Conservation (phyloP, 1,140 invertebrate genomes). For the Heterodera carotae region DNA sequence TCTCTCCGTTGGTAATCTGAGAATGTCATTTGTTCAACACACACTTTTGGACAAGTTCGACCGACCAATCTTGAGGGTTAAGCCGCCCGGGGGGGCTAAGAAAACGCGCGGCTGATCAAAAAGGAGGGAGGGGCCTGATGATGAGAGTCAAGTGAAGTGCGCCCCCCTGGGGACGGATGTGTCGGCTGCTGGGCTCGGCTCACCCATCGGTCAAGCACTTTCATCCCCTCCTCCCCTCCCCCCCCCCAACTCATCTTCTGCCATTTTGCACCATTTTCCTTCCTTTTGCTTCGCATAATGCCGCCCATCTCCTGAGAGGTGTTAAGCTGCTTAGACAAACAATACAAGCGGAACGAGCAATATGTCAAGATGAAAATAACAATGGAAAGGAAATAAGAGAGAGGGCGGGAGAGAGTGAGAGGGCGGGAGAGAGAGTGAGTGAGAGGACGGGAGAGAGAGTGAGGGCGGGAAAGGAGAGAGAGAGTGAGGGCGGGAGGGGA, state of each 20-base stretch:
- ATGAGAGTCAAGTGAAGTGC: not conserved
- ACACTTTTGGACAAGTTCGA: not conserved
- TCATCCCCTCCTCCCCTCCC: no score
- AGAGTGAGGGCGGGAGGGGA: no score
- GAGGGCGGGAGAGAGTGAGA: no score
- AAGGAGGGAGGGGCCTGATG: not conserved
- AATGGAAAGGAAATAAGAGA: no score
- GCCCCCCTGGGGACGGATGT: not conserved
- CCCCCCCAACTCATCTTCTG: not conserved
- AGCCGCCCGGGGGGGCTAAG: not conserved
- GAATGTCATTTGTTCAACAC: not conserved
- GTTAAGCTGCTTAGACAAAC: slow-evolving; percentile 1
- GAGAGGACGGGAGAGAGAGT: no score
- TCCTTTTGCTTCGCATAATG: not conserved
- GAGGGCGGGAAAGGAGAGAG: no score
- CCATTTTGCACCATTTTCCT: not conserved
- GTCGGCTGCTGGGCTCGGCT: not conserved
- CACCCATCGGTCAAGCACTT: not conserved
- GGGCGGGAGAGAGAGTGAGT: no score
- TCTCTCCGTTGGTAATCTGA: not conserved
- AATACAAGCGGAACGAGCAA: not conserved
- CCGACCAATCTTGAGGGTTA: not conserved
- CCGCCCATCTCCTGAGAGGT: not conserved
- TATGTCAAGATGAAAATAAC: not conserved
- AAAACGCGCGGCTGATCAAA: not conserved